phyloP scores from a whole-genome alignment of 2,888 invertebrate genomes.

The Spatulosminthurus flaviceps region DNA sequence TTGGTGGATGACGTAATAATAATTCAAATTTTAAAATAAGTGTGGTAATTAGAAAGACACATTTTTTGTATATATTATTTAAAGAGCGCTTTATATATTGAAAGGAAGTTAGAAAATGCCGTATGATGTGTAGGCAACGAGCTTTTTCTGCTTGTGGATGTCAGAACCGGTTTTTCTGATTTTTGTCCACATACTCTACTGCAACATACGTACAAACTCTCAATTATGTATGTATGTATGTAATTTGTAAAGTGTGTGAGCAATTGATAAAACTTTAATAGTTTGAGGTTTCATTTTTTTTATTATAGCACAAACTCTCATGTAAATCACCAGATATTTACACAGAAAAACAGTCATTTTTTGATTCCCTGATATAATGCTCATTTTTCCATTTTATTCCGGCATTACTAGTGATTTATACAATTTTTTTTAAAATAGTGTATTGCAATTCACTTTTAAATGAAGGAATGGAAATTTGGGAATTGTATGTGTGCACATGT shows the following conservation, averaged over 20 bases:
- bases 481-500: background rate
- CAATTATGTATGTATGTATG: background rate
- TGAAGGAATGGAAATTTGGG: background rate
- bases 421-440: background rate
- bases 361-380: background rate
- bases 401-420: slow-evolving; percentile 23
- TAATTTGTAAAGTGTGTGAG: background rate
- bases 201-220: no score
- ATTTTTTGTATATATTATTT: no score
- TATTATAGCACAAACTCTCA: no score
- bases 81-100: no score
- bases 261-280: slow-evolving; percentile 7
- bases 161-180: slow-evolving; percentile 45
- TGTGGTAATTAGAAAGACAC: background rate
- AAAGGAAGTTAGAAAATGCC: slow-evolving; percentile 33
- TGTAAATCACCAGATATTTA: no score
- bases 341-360: background rate
- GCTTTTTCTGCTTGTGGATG: slow-evolving; percentile 45
- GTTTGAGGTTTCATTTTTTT: background rate
- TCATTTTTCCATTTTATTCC: background rate
- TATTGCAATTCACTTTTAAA: background rate
- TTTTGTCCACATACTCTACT: slow-evolving; percentile 36
- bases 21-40: background rate
- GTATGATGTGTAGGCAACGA: slow-evolving; percentile 36
- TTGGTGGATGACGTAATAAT: background rate